Evolutionary conservation across 1,140 invertebrate genomes (phyloP).

Genomic region (Rhagoletis pomonella): DNA sequence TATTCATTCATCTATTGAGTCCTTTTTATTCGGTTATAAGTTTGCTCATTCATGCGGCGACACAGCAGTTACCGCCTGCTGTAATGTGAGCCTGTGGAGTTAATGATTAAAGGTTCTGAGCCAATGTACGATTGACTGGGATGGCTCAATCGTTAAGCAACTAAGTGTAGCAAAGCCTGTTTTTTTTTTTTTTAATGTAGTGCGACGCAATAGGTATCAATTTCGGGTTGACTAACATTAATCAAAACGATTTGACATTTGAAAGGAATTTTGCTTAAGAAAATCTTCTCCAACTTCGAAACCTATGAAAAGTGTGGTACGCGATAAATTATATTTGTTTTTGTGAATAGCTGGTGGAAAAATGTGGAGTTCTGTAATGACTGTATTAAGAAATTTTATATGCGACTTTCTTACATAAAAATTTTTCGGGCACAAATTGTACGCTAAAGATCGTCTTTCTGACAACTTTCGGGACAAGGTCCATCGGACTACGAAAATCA

Average conservation of each 20-base stretch:
- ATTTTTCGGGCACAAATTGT: too few species aligned
- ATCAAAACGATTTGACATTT: background rate
- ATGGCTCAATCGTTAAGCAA: slow-evolving; percentile 50
- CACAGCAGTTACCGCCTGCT: slow-evolving; percentile 8
- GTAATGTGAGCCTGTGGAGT: slow-evolving; percentile 33
- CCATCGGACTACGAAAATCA: too few species aligned
- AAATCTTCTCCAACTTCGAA: background rate
- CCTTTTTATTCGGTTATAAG: too few species aligned
- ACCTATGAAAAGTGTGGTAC: too few species aligned
- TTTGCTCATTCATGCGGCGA: background rate
- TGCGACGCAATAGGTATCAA: background rate
- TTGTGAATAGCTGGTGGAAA: too few species aligned
- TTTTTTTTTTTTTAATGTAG: too few species aligned
- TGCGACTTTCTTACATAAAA: too few species aligned
- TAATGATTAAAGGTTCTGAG: slow-evolving; percentile 27
- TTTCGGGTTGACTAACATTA: background rate
- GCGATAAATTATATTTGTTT: too few species aligned
- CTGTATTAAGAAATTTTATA: too few species aligned
- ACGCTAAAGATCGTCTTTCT: too few species aligned
- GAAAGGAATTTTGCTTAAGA: background rate
- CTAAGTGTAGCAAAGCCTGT: background rate
- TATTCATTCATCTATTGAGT: background rate
- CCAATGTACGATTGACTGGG: background rate
- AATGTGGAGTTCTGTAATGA: too few species aligned
- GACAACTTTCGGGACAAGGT: too few species aligned